Percentiles rank a stretch among this genome's conserved stretches.
These are phyloP conservation scores for Enoplosus armatus DNA, from an alignment of 2,797 vertebrate species.

Conservation along the genomic window DNA sequence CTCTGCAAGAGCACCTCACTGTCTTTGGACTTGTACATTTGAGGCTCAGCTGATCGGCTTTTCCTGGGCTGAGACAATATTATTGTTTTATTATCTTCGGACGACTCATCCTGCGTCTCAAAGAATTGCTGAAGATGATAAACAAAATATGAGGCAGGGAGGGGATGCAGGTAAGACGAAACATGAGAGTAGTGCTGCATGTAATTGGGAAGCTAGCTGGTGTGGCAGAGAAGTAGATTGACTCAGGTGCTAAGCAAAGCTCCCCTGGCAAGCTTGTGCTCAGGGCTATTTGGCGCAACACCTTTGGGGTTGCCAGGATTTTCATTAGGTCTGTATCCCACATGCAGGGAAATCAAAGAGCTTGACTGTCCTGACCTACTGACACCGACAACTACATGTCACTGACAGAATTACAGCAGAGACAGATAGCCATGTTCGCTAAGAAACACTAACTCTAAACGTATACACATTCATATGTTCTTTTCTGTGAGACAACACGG, in stretches of 20 bases:
- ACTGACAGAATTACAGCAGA: neutral
- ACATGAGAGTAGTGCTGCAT: neutral
- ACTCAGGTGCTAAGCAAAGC: neutral
- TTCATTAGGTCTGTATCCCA: neutral
- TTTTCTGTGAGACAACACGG: neutral
- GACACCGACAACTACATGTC: conserved; percentile 1
- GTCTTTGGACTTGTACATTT: neutral
- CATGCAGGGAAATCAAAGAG: conserved; percentile 1
- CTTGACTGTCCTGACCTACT: conserved; percentile 8
- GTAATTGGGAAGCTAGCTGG: neutral
- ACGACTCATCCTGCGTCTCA: neutral
- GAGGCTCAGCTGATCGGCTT: neutral
- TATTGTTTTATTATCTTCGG: no score
- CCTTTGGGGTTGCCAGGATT: neutral
- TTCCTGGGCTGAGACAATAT: no score
- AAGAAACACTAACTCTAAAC: neutral
- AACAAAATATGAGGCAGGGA: neutral
- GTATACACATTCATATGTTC: neutral
- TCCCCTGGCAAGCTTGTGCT: neutral
- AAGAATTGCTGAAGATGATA: neutral
- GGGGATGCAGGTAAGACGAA: neutral
- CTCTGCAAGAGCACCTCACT: no score
- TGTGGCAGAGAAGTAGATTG: neutral
- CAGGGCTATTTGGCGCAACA: neutral
- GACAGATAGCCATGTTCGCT: neutral